Conservation (phyloP, 2,113 vertebrate genomes). For the Redunca redunca region DNA sequence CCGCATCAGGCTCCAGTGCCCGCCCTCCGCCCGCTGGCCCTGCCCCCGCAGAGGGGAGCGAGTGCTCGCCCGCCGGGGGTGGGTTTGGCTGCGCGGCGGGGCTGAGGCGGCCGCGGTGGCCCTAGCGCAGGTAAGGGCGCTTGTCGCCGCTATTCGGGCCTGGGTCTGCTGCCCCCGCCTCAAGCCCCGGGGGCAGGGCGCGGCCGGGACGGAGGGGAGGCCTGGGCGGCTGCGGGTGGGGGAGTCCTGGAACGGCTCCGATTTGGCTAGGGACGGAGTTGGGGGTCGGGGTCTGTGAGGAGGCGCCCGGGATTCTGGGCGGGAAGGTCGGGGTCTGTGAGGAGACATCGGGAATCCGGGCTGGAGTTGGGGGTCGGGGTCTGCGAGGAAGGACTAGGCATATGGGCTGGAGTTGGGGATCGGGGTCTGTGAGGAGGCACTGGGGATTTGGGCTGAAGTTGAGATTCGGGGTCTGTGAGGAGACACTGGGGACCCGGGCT, state of each 20-base stretch:
- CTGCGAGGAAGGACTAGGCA: neutral
- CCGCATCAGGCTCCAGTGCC: fast-evolving
- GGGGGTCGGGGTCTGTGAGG: neutral
- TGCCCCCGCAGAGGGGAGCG: conserved; percentile 12
- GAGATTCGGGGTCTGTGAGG: neutral
- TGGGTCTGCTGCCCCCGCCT: neutral
- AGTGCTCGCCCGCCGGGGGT: neutral
- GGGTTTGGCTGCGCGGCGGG: conserved; percentile 56
- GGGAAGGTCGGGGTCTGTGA: neutral
- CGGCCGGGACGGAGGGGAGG: neutral
- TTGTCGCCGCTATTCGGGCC: neutral
- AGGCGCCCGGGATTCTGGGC: neutral
- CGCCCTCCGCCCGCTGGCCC: neutral
- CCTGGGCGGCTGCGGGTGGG: neutral
- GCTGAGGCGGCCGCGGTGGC: neutral
- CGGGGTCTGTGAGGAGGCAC: neutral
- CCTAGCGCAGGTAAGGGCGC: neutral
- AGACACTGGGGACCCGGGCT: neutral
- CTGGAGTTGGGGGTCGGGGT: neutral
- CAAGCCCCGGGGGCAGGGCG: neutral
- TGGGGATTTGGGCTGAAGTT: neutral
- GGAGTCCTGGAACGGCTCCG: neutral
- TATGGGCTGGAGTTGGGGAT: neutral
- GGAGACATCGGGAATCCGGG: neutral
- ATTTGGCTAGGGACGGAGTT: neutral